Conservation (phyloP, 2,888 invertebrate species). For the Frankliniella fusca region DNA sequence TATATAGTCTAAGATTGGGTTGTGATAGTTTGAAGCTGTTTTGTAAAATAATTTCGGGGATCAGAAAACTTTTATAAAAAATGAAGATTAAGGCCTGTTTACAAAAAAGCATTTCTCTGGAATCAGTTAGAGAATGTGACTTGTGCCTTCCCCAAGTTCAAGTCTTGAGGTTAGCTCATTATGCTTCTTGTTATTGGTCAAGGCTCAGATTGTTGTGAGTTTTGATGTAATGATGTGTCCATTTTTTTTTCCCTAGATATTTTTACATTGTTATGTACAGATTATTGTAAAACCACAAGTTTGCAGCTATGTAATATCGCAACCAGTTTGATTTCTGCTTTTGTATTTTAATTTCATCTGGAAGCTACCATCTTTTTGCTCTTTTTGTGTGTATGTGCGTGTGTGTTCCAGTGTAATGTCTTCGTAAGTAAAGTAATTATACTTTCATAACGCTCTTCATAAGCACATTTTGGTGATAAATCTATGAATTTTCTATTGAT, state of each 20-base stretch:
- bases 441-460: background rate
- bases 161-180: too few relatives aligned
- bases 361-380: background rate
- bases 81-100: too few relatives aligned
- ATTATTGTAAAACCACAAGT: background rate
- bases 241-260: background rate
- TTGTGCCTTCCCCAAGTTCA: too few relatives aligned
- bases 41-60: too few relatives aligned
- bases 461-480: background rate
- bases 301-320: background rate
- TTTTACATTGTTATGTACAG: slow-evolving; percentile 8
- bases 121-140: too few relatives aligned
- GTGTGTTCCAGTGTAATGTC: background rate
- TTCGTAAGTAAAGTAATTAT: background rate
- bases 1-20: background rate
- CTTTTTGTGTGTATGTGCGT: background rate
- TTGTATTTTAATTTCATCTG: background rate
- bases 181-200: too few relatives aligned
- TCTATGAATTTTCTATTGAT: background rate
- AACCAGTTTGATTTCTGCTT: background rate
- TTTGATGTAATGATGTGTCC: background rate
- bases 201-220: background rate
- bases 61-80: too few relatives aligned
- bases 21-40: background rate
- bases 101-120: too few relatives aligned